Evolutionary conservation across 2,113 vertebrate species (phyloP), one percentile per base, ranked within the genome.

Genomic region (Gymnorhina tibicen): DNA sequence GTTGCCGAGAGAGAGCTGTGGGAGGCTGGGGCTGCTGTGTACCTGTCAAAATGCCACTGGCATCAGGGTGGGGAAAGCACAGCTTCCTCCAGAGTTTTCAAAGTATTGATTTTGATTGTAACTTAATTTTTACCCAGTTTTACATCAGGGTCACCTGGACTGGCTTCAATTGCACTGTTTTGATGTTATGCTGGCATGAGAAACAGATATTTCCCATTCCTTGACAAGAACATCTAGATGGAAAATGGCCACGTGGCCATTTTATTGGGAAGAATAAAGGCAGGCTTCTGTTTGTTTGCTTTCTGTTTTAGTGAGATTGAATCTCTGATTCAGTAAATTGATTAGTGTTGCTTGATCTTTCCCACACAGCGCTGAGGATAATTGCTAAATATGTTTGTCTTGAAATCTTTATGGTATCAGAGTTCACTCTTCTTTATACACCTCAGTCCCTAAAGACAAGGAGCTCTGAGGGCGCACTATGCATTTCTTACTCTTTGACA

Each of bases 41-140:
- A 16, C 27, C 64, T 89, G 56, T 9, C 62, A 17, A 55, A 50
- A 56, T 16, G 19, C 32, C 50, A 14, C 37, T 35, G 47, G 50
- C 68, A 53, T 5, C 2, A 0, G 21, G 19, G 30, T n/a, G 24
- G 49, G 64, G 13, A 53, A 85, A 87, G 52, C 0, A 0, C 16
- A 62, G 46, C 15, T 60, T 42, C 35, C 49, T 60, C 26, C 17
- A 73, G 9, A 10, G 10, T 20, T 88, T 37, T 42, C 56, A 76
- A 49, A 46, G 12, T 13, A 16, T 24, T 0, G 2, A 12, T 49
- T 39, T 33, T 64, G n/a, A 27, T 53, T 62, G 42, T 39, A 15
- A 15, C 52, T 42, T 37, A 41, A 52, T 41, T 33, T 60, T 30
- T 33, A 72, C 28, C 28, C 6, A 8, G 24, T 85, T 91, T 82